A percentile compares a stretch with the other conserved stretches of the same genome.
phyloP scores from a whole-genome alignment of 2,888 invertebrate species.

The Himalopsyche japonica region DNA sequence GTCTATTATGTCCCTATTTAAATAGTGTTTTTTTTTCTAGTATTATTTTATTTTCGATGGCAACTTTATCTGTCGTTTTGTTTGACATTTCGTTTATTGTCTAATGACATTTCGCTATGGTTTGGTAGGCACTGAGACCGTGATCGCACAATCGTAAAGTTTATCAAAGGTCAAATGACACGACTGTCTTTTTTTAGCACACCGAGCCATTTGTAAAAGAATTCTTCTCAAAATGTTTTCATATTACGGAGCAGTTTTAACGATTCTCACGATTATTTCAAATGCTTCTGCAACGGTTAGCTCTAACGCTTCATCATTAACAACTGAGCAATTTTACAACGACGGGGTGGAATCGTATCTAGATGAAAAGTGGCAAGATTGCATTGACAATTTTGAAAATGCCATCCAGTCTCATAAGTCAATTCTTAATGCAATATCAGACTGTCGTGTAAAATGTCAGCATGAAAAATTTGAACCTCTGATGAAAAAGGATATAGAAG shows the following conservation, averaged over 20 bases:
- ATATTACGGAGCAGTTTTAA: neutral
- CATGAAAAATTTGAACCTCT: conserved; percentile 50
- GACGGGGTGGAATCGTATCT: conserved; percentile 68
- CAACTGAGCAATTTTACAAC: conserved; percentile 17
- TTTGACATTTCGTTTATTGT: too few relatives aligned
- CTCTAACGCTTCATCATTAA: neutral
- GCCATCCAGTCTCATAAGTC: conserved; percentile 64
- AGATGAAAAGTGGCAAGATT: conserved; percentile 71
- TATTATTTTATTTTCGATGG: too few relatives aligned
- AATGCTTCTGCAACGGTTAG: neutral
- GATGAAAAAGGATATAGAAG: conserved; percentile 61
- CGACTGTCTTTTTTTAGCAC: neutral
- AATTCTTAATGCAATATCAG: conserved; percentile 61
- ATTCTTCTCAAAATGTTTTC: neutral
- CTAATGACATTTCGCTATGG: too few relatives aligned
- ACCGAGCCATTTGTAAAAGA: neutral
- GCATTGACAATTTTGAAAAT: conserved; percentile 68
- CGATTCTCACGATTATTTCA: neutral
- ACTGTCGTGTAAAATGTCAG: conserved; percentile 70
- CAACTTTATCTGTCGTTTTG: too few relatives aligned
- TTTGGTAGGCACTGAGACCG: too few relatives aligned
- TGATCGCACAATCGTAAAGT: neutral
- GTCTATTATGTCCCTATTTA: too few relatives aligned
- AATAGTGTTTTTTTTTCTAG: too few relatives aligned
- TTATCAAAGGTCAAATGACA: neutral